Conservation (phyloP, 1,140 invertebrate species). For the Pentalonia nigronervosa region DNA sequence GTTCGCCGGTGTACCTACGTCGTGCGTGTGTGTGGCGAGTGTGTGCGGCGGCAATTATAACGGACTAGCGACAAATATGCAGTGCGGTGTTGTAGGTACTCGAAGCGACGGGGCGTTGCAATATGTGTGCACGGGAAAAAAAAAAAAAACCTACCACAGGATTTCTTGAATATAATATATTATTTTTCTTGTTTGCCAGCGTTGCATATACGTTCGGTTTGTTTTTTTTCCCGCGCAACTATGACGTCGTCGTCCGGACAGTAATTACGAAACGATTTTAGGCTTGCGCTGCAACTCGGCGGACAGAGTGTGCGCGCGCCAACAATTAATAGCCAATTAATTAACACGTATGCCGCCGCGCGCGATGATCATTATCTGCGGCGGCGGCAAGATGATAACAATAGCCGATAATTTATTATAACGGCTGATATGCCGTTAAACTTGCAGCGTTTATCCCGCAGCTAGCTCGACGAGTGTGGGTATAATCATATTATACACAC, state of each 20-base stretch:
- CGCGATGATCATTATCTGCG: not conserved
- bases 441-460: not conserved
- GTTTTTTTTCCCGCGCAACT: not conserved
- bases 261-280: constrained; percentile 48
- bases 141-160: not conserved
- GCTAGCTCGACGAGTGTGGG: not conserved
- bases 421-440: not conserved
- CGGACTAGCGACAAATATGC: constrained; percentile 53
- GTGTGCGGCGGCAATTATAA: constrained; percentile 24
- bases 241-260: not conserved
- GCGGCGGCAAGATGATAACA: not conserved
- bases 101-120: not conserved
- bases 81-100: not conserved
- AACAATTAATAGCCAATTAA: constrained; percentile 47
- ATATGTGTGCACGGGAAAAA: not conserved
- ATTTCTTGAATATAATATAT: not conserved
- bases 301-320: not conserved
- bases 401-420: constrained; percentile 2
- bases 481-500: not conserved
- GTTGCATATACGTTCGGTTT: not conserved
- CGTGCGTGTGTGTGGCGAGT: not conserved
- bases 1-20: not conserved
- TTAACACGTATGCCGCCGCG: not conserved
- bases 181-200: not conserved
- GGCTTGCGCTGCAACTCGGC: not conserved